phyloP scores from a whole-genome alignment of 2,888 invertebrate genomes.

The Eupithecia abbreviata region DNA sequence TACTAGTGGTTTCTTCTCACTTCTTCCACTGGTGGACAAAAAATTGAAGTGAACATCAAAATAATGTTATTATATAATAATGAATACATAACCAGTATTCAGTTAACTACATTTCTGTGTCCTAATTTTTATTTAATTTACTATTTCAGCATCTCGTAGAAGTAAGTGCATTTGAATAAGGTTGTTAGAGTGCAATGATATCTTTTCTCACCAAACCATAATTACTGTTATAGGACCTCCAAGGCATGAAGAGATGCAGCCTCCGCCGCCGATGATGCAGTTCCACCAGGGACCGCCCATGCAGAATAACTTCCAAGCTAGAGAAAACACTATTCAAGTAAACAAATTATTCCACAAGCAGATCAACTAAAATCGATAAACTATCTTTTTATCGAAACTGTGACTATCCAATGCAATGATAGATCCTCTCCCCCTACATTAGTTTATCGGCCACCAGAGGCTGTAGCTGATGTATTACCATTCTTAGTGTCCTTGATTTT shows the following conservation, averaged over 20 bases:
- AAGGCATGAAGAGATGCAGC: constrained; percentile 29
- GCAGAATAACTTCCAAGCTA: constrained; percentile 84
- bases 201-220: not conserved
- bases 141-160: constrained; percentile 24
- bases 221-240: constrained; percentile 19
- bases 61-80: too few species aligned
- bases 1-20: too few species aligned
- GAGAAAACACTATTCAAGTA: constrained; percentile 93
- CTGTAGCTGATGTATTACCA: too few species aligned
- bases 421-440: too few species aligned
- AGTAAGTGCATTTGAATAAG: constrained; percentile 14
- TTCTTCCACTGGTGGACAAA: too few species aligned
- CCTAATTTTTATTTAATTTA: constrained; percentile 6
- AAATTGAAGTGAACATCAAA: too few species aligned
- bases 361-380: too few species aligned
- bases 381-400: not conserved
- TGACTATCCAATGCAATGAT: not conserved
- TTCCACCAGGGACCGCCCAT: constrained; percentile 52
- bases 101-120: not conserved
- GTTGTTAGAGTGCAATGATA: not conserved
- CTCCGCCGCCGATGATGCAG: constrained; percentile 15
- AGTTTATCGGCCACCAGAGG: too few species aligned
- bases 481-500: too few species aligned
- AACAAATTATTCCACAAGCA: not conserved
- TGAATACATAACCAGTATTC: not conserved